Base-by-base conservation (phyloP, 2,888 invertebrate species). In the Byasa hedistus region DNA sequence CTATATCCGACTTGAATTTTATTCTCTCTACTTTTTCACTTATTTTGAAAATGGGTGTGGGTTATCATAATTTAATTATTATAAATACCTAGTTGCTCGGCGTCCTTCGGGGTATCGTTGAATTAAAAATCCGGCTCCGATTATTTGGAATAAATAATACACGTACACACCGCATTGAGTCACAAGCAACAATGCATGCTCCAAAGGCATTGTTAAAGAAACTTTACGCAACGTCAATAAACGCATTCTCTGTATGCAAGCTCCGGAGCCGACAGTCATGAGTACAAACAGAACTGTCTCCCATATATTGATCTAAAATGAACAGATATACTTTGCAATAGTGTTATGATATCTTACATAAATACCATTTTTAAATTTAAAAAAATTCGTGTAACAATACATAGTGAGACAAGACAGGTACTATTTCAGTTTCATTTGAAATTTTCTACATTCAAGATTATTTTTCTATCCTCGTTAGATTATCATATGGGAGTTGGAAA, bases 141-240 rank as follows among this genome's bases (percentile, higher is more conserved):
- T 95, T 59, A 96, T 94, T 77, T 95, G 95, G 79, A 96, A 95
- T 71, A 95, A 91, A 76, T 95, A 95, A 85, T 96, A 96, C 22
- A 96, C 92, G 81, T 95, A 96, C 67, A 96, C 94, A 4, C 96
- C 97, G 36, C 95, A 94, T 81, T 96, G 95, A 1, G 96, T 96
- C 52, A 96, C 94, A 7, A 96, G 92, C 51, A 97, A 87, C 23
- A 97, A 87, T 0, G 95, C 95, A 75, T 95, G 95, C 76, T 96
- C 96, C 71, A 96, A 84, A 57, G 92, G 92, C 75, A 92, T 75
- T 1, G 84, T 72, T 3, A 83, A 75, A n/a, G 87, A 78, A 0
- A 81, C 74, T 51, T 83, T 78, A 3, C 87, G 84, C n/a, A 86
- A 70, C 0, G 84, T 84, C 62, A 91, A 71, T 0, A 83, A 79